Conservation (phyloP, 2,113 vertebrate genomes). For the Trichechus manatus region DNA sequence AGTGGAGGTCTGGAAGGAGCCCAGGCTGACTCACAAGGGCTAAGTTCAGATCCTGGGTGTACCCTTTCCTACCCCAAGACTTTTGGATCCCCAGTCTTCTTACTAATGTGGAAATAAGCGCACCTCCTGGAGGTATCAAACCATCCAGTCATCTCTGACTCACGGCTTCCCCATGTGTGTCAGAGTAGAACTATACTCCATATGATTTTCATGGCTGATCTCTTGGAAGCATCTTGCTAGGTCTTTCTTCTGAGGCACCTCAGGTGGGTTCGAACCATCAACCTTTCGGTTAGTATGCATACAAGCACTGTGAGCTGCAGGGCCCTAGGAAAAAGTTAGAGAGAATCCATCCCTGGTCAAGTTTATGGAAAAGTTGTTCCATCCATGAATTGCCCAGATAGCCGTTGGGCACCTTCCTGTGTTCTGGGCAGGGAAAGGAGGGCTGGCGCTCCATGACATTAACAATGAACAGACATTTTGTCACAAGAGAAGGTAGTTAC, state of each 20-base stretch:
- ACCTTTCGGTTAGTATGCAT: not conserved
- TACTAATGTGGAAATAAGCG: not conserved
- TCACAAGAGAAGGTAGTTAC: not conserved
- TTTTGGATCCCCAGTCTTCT: not conserved
- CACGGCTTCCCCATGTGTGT: not conserved
- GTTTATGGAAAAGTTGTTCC: not conserved
- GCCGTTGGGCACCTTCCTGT: not conserved
- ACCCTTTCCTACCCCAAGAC: no score
- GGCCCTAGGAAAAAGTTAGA: not conserved
- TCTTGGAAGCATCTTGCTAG: not conserved
- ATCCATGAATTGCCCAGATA: rapidly evolving
- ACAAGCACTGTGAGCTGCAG: rapidly evolving
- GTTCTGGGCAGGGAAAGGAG: not conserved
- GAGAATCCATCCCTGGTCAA: not conserved
- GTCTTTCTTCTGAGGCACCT: not conserved
- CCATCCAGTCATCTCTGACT: not conserved
- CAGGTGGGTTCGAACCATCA: not conserved
- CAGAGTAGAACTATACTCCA: not conserved
- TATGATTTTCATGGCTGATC: not conserved
- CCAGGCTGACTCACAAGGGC: not conserved
- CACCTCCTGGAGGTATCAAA: not conserved
- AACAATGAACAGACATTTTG: not conserved
- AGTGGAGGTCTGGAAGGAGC: not conserved
- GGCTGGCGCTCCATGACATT: not conserved
- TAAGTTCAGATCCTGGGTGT: not conserved